Base-by-base conservation (phyloP, 2,797 vertebrate species). In the Acipenser oxyrinchus region DNA sequence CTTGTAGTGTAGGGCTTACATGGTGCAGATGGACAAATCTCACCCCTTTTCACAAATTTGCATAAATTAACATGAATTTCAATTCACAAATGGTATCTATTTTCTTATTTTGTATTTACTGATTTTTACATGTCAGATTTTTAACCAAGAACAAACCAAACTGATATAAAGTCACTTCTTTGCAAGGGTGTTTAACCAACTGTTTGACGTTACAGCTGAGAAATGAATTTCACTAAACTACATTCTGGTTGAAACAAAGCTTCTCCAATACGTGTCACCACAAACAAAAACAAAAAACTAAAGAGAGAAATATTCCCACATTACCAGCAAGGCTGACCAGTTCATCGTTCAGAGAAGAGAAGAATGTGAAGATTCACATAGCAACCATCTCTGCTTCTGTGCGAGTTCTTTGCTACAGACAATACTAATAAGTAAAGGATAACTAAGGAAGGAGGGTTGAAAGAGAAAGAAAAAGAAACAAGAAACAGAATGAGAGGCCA, bases 361-460 rank as follows among this genome's bases (percentile, higher is more conserved):
- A 82, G 71, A 77, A 77, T 77, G 65, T 63, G 37, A 67, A 78
- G 72, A 74, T 4, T 64, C 74, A 75, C 70, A 68, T 63, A 71
- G 66, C 77, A 72, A 57, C 69, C 72, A 78, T 67, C 81, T 76
- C 79, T 73, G 70, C 69, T 67, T 73, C 81, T 82, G 75, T 66
- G 74, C 75, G 76, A 75, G 79, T 78, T 88, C 78, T 87, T 89
- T 87, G 84, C 86, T 86, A 87, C 77, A 93, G 87, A 89, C 84
- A 89, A 75, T 81, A 87, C 91, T 90, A 87, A 88, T 83, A 91
- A 77, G 82, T 83, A 84, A 72, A 75, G 70, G 71, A 18, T 10
- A 12, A 18, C 6, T 37, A 9, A 62, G 69, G 57, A 68, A 71
- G 61, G 63, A 66, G 51, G 60, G 50, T 51, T 37, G 62, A 65